Conservation (phyloP, 2,797 vertebrate species). For the Enteromius anoplus region DNA sequence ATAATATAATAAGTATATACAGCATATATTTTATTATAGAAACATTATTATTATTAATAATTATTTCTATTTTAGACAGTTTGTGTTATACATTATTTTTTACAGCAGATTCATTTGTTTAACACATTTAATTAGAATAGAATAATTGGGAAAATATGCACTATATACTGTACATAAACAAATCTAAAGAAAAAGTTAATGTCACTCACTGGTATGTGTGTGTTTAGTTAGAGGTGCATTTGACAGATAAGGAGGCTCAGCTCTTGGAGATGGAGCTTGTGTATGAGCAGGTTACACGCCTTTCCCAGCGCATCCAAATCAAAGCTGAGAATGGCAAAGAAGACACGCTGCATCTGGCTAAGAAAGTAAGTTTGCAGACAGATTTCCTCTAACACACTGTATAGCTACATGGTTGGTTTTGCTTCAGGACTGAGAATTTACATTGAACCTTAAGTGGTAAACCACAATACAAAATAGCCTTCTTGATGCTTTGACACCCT, state of each 20-base stretch:
- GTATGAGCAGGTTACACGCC: constrained; percentile 80
- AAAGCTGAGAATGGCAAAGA: constrained; percentile 74
- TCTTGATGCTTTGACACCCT: not conserved
- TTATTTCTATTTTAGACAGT: not conserved
- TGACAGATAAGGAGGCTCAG: constrained; percentile 83
- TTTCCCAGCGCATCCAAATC: constrained; percentile 73
- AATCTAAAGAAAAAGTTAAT: not conserved
- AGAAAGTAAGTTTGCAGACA: constrained; percentile 79
- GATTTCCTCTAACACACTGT: constrained; percentile 6
- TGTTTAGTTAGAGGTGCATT: constrained; percentile 81
- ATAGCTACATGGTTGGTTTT: not conserved
- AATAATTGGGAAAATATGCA: not conserved
- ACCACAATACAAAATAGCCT: not conserved
- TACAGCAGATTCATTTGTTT: not conserved
- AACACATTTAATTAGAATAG: not conserved
- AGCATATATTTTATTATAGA: no score
- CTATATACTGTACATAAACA: not conserved
- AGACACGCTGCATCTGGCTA: constrained; percentile 79
- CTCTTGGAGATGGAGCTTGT: constrained; percentile 86
- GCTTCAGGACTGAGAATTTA: not conserved
- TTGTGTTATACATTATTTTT: not conserved
- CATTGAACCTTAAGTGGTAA: not conserved
- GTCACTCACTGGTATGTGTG: not conserved
- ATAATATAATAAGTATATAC: no score
- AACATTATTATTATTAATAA: no score